Percentiles rank a stretch among this genome's conserved stretches.
Conservation (phyloP, 2,113 vertebrate species). For the Uria lomvia region DNA sequence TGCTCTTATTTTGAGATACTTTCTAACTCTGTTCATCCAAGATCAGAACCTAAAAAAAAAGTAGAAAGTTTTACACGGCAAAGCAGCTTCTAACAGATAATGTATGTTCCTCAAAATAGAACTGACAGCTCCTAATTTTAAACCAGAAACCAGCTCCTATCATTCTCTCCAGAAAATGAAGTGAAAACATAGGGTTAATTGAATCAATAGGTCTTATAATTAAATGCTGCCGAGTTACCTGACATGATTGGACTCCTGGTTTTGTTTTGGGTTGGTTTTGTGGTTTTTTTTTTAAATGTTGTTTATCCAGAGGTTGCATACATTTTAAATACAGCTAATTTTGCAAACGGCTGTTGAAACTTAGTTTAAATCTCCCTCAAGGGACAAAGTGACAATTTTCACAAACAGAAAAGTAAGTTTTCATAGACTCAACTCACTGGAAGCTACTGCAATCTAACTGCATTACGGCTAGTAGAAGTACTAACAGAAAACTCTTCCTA, state of each 20-base stretch:
- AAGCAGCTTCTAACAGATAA: background rate
- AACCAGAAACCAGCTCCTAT: background rate
- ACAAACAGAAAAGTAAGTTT: background rate
- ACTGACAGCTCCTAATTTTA: background rate
- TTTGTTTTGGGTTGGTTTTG: background rate
- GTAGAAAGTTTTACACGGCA: background rate
- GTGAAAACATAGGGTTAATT: background rate
- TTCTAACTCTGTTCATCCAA: background rate
- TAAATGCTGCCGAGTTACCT: background rate
- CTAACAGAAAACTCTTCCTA: background rate
- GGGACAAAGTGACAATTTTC: background rate
- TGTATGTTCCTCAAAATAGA: background rate
- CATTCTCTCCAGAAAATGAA: constrained; percentile 1
- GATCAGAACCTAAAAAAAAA: background rate
- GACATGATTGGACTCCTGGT: background rate
- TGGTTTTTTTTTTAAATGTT: background rate
- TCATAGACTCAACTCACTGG: background rate
- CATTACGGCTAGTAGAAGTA: background rate
- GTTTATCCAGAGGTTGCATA: background rate
- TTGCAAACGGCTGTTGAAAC: background rate
- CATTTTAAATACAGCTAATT: background rate
- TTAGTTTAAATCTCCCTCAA: background rate
- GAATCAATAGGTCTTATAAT: constrained; percentile 30
- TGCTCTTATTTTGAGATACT: background rate
- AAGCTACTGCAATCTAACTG: background rate